Conservation (phyloP, 30 jellyfish, hydroid and myxozoan genomes). For the Hydra vulgaris region DNA sequence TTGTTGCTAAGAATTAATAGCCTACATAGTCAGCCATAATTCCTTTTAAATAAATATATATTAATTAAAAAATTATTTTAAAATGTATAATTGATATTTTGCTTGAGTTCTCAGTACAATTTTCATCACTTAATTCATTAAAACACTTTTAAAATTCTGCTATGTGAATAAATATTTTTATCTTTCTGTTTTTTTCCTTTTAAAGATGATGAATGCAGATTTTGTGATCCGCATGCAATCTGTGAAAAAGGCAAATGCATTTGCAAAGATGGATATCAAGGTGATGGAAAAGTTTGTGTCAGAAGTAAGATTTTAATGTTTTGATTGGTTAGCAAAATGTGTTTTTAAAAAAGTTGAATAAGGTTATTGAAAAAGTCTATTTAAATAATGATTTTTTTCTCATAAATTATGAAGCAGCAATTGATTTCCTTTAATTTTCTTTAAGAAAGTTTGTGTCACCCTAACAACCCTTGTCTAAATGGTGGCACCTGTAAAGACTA, state of each 20-base stretch:
- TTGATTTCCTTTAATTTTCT: background rate
- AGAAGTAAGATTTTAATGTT: slow-evolving; percentile 44
- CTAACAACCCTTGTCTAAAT: slow-evolving; percentile 87
- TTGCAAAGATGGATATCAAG: slow-evolving; percentile 86
- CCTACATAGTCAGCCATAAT: no score
- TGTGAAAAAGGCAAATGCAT: slow-evolving; percentile 92
- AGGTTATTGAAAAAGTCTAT: background rate
- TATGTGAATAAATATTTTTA: no score
- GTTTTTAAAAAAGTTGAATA: background rate
- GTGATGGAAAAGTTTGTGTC: slow-evolving; percentile 83
- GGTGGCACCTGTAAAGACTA: slow-evolving; percentile 98
- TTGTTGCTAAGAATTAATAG: no score
- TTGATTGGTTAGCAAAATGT: background rate
- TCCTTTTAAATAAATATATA: no score
- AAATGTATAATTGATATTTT: no score
- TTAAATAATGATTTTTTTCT: background rate
- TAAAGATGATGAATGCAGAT: slow-evolving; percentile 99
- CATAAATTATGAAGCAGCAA: slow-evolving; percentile 5
- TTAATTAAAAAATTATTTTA: no score
- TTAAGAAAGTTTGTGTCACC: slow-evolving; percentile 95
- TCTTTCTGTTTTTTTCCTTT: no score
- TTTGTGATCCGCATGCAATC: slow-evolving; percentile 92
- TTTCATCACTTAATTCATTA: no score
- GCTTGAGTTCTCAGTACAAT: no score
- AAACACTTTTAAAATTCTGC: no score